Percentiles rank a stretch among this genome's conserved stretches.
These are phyloP conservation scores for Prosapia bicincta DNA, from an alignment of 2,888 invertebrate genomes.

Conservation along the genomic window DNA sequence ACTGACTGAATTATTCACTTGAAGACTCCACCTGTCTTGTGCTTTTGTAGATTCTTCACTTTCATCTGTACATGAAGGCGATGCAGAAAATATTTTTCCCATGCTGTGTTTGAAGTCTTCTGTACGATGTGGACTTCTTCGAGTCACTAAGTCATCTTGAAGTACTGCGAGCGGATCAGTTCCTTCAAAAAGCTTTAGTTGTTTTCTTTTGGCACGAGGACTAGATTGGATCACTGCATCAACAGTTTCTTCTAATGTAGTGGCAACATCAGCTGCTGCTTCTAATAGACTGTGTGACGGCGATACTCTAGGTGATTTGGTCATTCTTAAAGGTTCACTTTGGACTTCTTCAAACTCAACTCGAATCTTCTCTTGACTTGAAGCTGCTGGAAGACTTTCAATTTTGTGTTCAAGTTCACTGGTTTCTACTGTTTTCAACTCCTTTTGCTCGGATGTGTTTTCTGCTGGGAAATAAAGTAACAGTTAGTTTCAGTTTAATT, in stretches of 20 bases:
- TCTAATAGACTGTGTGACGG: slow-evolving; percentile 56
- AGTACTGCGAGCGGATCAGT: slow-evolving; percentile 35
- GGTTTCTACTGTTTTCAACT: background rate
- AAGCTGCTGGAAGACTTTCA: slow-evolving; percentile 29
- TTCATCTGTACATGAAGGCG: slow-evolving; percentile 9
- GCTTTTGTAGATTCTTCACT: background rate
- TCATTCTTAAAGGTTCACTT: slow-evolving; percentile 24
- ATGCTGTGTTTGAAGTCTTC: slow-evolving; percentile 7
- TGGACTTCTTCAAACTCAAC: slow-evolving; percentile 31
- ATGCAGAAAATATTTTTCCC: slow-evolving; percentile 6
- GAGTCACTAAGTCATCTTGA: slow-evolving; percentile 34
- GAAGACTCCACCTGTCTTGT: slow-evolving; percentile 24
- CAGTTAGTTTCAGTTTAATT: too few species aligned
- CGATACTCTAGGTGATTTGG: slow-evolving; percentile 33
- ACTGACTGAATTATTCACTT: slow-evolving; percentile 9
- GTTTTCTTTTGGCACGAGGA: slow-evolving; percentile 39
- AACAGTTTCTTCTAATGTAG: slow-evolving; percentile 63
- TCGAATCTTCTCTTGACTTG: slow-evolving; percentile 19
- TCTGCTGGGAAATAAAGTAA: background rate
- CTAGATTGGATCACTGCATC: slow-evolving; percentile 64
- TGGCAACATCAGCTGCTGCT: slow-evolving; percentile 63
- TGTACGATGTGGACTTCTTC: slow-evolving; percentile 22
- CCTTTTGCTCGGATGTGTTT: background rate
- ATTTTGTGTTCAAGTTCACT: slow-evolving; percentile 3
- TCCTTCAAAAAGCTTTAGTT: slow-evolving; percentile 29